Evolutionary conservation across 2,113 vertebrate species (phyloP).

Genomic region (Callipepla californica): DNA sequence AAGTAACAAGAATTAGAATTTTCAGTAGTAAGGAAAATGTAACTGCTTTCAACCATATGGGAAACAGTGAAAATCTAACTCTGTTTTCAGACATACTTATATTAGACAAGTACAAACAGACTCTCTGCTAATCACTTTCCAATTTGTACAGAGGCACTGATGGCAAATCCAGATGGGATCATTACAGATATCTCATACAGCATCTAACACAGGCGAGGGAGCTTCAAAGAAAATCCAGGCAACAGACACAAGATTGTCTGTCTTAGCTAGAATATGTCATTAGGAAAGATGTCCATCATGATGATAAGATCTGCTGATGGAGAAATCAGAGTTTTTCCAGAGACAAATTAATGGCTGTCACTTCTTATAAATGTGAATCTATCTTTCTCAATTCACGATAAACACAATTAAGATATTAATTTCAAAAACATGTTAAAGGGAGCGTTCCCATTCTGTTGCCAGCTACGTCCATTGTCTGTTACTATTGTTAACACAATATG

Average conservation of each 20-base stretch:
- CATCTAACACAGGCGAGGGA: background rate
- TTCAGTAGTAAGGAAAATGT: background rate
- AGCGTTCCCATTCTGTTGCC: background rate
- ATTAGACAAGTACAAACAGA: background rate
- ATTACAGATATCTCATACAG: background rate
- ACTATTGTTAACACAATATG: background rate
- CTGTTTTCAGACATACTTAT: background rate
- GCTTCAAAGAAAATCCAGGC: background rate
- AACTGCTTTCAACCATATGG: background rate
- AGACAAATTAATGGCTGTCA: background rate
- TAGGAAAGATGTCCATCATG: background rate
- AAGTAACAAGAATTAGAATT: background rate
- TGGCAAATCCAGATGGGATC: background rate
- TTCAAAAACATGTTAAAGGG: background rate
- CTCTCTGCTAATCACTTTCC: background rate
- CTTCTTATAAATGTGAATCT: background rate
- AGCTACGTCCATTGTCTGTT: background rate
- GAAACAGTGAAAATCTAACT: background rate
- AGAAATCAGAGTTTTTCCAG: background rate
- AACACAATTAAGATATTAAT: background rate
- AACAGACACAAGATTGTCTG: background rate
- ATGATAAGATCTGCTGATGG: background rate
- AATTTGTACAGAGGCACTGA: background rate
- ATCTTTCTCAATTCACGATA: background rate
- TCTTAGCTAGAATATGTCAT: background rate